phyloP scores from a whole-genome alignment of 2,113 vertebrate genomes.

The Tragelaphus buxtoni region DNA sequence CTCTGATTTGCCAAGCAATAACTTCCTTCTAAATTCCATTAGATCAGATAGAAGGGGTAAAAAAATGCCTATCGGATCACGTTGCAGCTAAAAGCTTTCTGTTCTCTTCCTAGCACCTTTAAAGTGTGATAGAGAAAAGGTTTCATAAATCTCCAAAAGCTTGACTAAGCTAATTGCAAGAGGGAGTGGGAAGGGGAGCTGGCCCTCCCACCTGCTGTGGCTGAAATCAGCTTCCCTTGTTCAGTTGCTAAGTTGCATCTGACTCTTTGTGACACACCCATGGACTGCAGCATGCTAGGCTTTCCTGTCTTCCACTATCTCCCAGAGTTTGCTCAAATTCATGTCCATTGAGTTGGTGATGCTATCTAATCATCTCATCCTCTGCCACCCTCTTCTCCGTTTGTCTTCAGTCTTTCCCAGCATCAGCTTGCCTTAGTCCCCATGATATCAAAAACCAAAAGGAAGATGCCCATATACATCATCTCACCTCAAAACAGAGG shows the following conservation, averaged over 20 bases:
- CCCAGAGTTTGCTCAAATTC: background rate
- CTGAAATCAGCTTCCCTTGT: background rate
- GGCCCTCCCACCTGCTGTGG: background rate
- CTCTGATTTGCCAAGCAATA: slow-evolving; percentile 66
- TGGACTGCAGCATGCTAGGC: background rate
- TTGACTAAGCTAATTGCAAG: slow-evolving; percentile 57
- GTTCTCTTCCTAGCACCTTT: slow-evolving; percentile 64
- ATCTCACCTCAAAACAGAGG: background rate
- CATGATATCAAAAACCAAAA: slow-evolving; percentile 14
- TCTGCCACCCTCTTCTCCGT: background rate
- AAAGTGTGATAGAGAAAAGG: slow-evolving; percentile 69
- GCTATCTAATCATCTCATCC: background rate
- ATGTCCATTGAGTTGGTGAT: background rate
- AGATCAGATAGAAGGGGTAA: background rate
- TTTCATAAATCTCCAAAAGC: slow-evolving; percentile 74
- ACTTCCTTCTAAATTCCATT: slow-evolving; percentile 72
- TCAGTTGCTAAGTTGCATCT: background rate
- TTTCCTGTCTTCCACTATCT: background rate
- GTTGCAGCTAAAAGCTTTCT: slow-evolving; percentile 76
- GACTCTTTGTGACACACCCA: background rate
- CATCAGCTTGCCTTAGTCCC: background rate
- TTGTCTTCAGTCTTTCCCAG: background rate
- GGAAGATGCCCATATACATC: background rate
- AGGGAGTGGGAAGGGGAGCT: background rate
- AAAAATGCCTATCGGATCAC: slow-evolving; percentile 17